A percentile compares a stretch with the other conserved stretches of the same genome.
phyloP scores from a whole-genome alignment of 2,797 vertebrate species.

The Enteromius mattozi region DNA sequence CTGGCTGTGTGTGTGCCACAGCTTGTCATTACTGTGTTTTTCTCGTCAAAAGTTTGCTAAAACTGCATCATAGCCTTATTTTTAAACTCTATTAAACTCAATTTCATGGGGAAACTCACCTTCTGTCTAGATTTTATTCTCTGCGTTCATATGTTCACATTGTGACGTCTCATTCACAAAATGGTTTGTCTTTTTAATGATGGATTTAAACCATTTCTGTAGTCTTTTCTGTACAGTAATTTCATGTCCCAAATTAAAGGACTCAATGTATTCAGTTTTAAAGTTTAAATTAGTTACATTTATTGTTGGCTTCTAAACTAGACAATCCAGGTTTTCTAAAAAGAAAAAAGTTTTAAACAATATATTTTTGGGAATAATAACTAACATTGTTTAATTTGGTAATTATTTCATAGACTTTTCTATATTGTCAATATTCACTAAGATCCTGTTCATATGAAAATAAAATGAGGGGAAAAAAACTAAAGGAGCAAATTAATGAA shows the following conservation, averaged over 20 bases:
- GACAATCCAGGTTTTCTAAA: background rate
- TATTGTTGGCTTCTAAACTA: background rate
- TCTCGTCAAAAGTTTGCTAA: slow-evolving; percentile 72
- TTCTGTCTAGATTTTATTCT: slow-evolving; percentile 17
- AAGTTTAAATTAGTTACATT: background rate
- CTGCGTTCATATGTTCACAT: background rate
- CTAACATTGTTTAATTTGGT: background rate
- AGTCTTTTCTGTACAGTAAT: background rate
- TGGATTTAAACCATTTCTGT: background rate
- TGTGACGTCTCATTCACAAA: background rate
- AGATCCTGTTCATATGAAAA: background rate
- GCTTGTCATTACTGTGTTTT: slow-evolving; percentile 62
- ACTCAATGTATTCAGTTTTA: background rate
- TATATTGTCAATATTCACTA: background rate
- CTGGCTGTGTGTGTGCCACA: slow-evolving; percentile 59
- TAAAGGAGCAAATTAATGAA: background rate
- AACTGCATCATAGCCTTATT: slow-evolving; percentile 81
- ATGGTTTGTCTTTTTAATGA: background rate
- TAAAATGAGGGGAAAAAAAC: background rate
- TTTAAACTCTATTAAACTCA: slow-evolving; percentile 82
- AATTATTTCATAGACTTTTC: background rate
- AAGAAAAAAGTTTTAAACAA: too few relatives aligned
- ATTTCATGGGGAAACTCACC: slow-evolving; percentile 71
- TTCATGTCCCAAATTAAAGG: background rate
- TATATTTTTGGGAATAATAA: background rate